Evolutionary conservation across 1,140 invertebrate species (phyloP), one percentile per base, ranked within the genome.

Genomic region (Trachymyrmex septentrionalis): DNA sequence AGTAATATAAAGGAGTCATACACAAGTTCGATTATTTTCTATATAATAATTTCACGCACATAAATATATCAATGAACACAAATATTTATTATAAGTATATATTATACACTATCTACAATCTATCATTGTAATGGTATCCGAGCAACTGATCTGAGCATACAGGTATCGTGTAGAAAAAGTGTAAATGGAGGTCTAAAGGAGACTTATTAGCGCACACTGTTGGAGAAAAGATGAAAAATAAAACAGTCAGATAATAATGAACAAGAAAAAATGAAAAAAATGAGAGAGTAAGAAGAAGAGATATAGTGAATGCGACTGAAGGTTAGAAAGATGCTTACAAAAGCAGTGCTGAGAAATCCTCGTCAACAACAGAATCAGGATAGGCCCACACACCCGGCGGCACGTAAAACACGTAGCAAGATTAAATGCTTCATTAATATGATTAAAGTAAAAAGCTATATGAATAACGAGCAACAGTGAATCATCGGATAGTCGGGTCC

Each of bases 381-480:
- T 91, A 90, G 92, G 89, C 92, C 93, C 94, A 95, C 94, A 95
- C 93, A 94, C 91, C 92, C 69, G 92, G 86, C 93, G 91, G 93
- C 93, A 94, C 94, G 94, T 95, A 95, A 95, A 94, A 94, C 94
- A 95, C 92, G 93, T 93, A 91, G 94, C 71, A 93, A 94, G 94
- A 95, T 95, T 95, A 95, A 95, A 95, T 94, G 94, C 94, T 95
- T 95, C 94, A 95, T 95, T 95, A 95, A 95, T 94, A 94, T 95
- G 94, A 95, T 95, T 95, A 95, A 95, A 95, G 94, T 94, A 95
- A 94, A 95, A 95, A 95, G 93, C 94, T 94, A 93, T 87, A 87
- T 94, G 94, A 95, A 92, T 95, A 95, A 95, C 94, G 94, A 94
- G 94, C 67, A 86, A 75, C 88, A 90, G 88, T 95, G 93, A 95